A percentile compares a stretch with the other conserved stretches of the same genome.
phyloP scores from a whole-genome alignment of 2,888 invertebrate genomes.

The Cerastis rubricosa region DNA sequence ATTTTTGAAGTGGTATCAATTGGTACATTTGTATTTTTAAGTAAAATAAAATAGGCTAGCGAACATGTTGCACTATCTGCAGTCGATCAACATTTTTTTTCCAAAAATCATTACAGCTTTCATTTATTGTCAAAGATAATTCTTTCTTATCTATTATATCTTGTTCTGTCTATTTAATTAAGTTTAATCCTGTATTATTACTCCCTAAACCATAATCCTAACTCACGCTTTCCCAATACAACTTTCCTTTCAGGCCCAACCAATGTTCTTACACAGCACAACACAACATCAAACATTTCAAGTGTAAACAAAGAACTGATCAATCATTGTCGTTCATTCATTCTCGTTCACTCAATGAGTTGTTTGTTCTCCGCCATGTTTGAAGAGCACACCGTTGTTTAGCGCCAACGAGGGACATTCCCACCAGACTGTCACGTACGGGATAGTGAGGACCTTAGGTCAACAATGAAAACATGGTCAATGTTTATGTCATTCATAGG shows the following conservation, averaged over 20 bases:
- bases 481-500: slow-evolving; percentile 34
- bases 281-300: slow-evolving; percentile 26
- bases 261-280: slow-evolving; percentile 27
- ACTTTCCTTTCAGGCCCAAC: slow-evolving; percentile 3
- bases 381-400: slow-evolving; percentile 39
- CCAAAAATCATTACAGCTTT: background rate
- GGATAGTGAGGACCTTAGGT: slow-evolving; percentile 35
- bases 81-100: background rate
- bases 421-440: slow-evolving; percentile 60
- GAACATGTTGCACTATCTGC: background rate
- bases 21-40: background rate
- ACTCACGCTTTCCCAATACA: background rate
- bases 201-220: background rate
- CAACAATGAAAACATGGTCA: slow-evolving; percentile 45
- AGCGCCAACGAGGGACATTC: slow-evolving; percentile 59
- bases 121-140: background rate
- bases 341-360: slow-evolving; percentile 52
- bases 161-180: no score
- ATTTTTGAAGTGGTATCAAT: background rate
- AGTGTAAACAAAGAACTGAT: slow-evolving; percentile 47
- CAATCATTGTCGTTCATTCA: slow-evolving; percentile 58
- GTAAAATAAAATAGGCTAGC: background rate
- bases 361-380: slow-evolving; percentile 52
- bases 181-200: background rate
- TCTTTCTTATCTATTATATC: no score